Evolutionary conservation across 1,140 invertebrate species (phyloP).

Genomic region (Goniozus legneri): DNA sequence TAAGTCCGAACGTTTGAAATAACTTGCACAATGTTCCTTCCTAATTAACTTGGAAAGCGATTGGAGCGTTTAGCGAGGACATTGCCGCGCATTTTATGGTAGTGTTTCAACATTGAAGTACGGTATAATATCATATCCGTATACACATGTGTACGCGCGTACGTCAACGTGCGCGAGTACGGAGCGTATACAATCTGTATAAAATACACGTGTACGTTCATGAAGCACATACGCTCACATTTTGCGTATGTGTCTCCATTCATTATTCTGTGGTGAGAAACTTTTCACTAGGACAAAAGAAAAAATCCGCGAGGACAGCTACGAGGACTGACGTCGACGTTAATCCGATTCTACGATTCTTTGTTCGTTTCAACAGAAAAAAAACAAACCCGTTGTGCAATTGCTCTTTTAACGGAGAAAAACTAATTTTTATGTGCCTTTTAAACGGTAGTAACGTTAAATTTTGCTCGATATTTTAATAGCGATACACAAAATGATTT

Average conservation of each 20-base stretch:
- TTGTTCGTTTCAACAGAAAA: too few relatives aligned
- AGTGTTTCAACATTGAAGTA: slow-evolving; percentile 28
- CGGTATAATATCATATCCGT: slow-evolving; percentile 31
- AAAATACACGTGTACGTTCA: slow-evolving; percentile 19
- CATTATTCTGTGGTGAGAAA: slow-evolving; percentile 29
- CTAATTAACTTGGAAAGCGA: slow-evolving; percentile 12
- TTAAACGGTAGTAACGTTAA: slow-evolving; percentile 26
- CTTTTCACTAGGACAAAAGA: slow-evolving; percentile 1
- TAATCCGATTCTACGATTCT: too few relatives aligned
- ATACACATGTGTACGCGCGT: slow-evolving; percentile 27
- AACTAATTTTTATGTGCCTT: slow-evolving; percentile 33
- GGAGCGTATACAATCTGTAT: slow-evolving; percentile 16
- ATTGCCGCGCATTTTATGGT: slow-evolving; percentile 26
- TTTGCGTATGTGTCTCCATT: slow-evolving; percentile 19
- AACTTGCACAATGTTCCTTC: slow-evolving; percentile 33
- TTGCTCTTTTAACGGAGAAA: slow-evolving; percentile 23
- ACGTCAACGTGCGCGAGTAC: slow-evolving; percentile 15
- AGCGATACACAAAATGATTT: slow-evolving; percentile 19
- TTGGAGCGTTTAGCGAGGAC: slow-evolving; percentile 23
- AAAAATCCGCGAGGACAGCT: too few relatives aligned
- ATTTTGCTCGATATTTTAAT: slow-evolving; percentile 27
- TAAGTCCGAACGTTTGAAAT: slow-evolving; percentile 20
- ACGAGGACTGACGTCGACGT: too few relatives aligned
- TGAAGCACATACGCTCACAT: slow-evolving; percentile 17
- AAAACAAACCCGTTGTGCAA: too few relatives aligned